Conservation (phyloP, 2,888 invertebrate species). For the Arctia plantaginis region DNA sequence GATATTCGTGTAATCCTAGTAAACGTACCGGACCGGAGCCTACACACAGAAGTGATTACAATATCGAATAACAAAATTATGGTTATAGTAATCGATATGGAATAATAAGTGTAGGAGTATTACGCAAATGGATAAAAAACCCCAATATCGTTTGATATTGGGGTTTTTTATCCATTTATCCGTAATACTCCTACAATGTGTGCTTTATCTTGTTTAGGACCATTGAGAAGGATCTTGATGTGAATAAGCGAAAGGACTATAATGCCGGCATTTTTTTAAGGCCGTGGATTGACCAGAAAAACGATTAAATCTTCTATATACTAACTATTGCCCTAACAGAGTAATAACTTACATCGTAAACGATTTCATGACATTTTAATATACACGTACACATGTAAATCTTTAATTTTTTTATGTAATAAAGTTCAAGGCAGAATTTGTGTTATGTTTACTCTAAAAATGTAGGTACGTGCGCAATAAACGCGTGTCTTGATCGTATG, state of each 20-base stretch:
- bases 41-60: conserved; percentile 47
- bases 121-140: too few species aligned
- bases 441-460: conserved; percentile 34
- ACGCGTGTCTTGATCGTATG: conserved; percentile 48
- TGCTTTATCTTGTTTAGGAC: neutral
- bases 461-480: conserved; percentile 25
- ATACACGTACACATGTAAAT: neutral
- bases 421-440: conserved; percentile 3
- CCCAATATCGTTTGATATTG: too few species aligned
- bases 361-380: neutral
- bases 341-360: neutral
- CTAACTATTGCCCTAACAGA: neutral
- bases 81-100: conserved; percentile 53
- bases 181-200: neutral
- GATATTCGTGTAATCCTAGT: neutral
- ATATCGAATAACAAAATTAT: conserved; percentile 56
- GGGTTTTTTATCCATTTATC: neutral
- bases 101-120: too few species aligned
- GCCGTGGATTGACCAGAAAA: neutral
- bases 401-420: neutral
- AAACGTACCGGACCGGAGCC: neutral
- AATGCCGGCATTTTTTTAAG: neutral
- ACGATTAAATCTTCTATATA: too few species aligned
- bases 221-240: neutral
- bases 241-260: neutral